A percentile compares a stretch with the other conserved stretches of the same genome.
Conservation (phyloP, 2,797 vertebrate species). For the Hirundo rustica region DNA sequence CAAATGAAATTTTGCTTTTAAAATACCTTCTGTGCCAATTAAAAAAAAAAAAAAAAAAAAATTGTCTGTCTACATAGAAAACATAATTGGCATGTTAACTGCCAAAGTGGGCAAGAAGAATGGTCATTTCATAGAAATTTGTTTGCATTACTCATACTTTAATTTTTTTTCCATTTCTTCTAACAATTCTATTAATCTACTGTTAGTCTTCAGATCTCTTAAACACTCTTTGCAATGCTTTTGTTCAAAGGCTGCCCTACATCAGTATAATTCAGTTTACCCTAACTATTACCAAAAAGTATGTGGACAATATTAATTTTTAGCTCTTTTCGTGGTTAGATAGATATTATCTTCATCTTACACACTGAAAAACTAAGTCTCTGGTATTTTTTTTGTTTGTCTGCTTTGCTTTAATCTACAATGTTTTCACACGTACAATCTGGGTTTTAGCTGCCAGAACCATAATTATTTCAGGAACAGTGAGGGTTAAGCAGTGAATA, state of each 20-base stretch:
- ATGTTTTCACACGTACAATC: neutral
- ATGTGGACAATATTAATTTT: neutral
- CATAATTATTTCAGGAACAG: neutral
- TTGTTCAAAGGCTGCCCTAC: slow-evolving; percentile 30
- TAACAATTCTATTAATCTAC: neutral
- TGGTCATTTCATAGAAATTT: neutral
- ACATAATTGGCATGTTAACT: neutral
- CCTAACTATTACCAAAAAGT: neutral
- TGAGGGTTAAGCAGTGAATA: neutral
- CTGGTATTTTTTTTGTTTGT: neutral
- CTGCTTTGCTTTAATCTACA: slow-evolving; percentile 22
- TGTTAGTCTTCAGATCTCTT: slow-evolving; percentile 24
- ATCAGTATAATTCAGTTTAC: neutral
- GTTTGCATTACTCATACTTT: slow-evolving; percentile 23
- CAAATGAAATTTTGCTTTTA: neutral
- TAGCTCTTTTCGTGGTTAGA: neutral
- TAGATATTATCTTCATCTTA: slow-evolving; percentile 7
- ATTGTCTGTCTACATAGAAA: neutral
- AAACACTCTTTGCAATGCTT: neutral
- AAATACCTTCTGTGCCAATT: neutral
- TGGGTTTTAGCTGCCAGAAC: neutral
- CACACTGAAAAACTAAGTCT: neutral
- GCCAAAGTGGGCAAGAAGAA: neutral
- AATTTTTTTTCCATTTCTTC: slow-evolving; percentile 41
- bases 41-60: neutral